Evolutionary conservation across 53 echinoderm and acorn worm genomes (phyloP).

Genomic region (Crossaster papposus): DNA sequence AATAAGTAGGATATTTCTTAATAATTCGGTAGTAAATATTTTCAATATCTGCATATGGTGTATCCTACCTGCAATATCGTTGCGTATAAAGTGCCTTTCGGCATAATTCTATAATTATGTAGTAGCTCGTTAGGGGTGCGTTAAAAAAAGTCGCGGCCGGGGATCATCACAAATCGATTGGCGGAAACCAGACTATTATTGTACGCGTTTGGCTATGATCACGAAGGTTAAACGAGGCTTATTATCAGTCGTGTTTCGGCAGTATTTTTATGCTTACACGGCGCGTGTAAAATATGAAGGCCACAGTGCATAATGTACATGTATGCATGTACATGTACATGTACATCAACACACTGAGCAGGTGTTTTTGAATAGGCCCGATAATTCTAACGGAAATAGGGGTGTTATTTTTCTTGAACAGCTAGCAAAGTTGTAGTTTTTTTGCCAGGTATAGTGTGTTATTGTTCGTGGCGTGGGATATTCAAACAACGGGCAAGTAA

Average conservation of each 20-base stretch:
- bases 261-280: background rate
- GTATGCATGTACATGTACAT: no score
- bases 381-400: background rate
- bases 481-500: background rate
- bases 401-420: background rate
- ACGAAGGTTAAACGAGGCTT: background rate
- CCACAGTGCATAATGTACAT: no score
- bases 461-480: background rate
- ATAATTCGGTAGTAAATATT: no score
- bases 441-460: background rate
- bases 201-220: background rate
- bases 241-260: background rate
- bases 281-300: background rate
- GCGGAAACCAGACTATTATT: slow-evolving; percentile 50
- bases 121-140: no score
- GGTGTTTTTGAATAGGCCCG: background rate
- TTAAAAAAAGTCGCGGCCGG: background rate
- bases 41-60: no score
- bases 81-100: no score
- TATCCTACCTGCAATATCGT: no score
- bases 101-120: no score
- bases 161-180: slow-evolving; percentile 24
- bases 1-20: no score
- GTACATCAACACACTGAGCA: no score
- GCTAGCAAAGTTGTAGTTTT: no score